Evolutionary conservation across 2,797 vertebrate genomes (phyloP), one percentile per base, ranked within the genome.

Genomic region (Phataginus tricuspis): DNA sequence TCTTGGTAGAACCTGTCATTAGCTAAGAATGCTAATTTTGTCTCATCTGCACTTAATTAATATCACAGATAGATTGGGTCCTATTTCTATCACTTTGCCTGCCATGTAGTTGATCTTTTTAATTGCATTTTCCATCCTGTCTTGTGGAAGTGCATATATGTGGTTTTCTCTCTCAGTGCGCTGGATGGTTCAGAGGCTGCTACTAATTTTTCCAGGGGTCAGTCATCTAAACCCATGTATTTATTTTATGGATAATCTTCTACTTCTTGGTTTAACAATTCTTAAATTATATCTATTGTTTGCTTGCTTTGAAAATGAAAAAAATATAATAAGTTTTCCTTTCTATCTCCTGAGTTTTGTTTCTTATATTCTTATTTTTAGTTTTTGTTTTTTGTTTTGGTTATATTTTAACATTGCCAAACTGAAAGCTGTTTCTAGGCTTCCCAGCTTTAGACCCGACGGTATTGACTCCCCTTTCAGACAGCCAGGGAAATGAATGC

Each of bases 211-310:
- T 53, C 42, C 7, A 29, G 5, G 39, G 31, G 64, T 59, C 79
- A 74, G 4, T 83, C 39, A 31, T 53, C 16, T 78, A 64, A 59
- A 63, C 86, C 15, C 39, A 18, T 63, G 19, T 90, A 37, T 92
- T 92, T 80, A 39, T 86, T 75, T 34, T 34, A 37, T 86, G 45
- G 45, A 31, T 13, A 64, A 37, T 7, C 7, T 80, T 78, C 61
- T 93, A 7, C 55, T 84, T 34, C 39, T 68, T 88, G 42, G 49
- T 15, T 91, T 95, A 88, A 34, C 49, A 72, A 14, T 93, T 93
- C 59, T 78, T 53, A 90, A 84, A 53, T 61, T 86, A 7, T 37
- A 66, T 91, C 71, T 85, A 5, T 51, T 74, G 23, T 90, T 64
- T 68, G 23, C 25, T 61, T 90, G 42, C 31, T 49, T 29, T 74